These are phyloP conservation scores for Antheraea mylitta DNA, from an alignment of 1,140 invertebrate genomes.

Conservation along the genomic window DNA sequence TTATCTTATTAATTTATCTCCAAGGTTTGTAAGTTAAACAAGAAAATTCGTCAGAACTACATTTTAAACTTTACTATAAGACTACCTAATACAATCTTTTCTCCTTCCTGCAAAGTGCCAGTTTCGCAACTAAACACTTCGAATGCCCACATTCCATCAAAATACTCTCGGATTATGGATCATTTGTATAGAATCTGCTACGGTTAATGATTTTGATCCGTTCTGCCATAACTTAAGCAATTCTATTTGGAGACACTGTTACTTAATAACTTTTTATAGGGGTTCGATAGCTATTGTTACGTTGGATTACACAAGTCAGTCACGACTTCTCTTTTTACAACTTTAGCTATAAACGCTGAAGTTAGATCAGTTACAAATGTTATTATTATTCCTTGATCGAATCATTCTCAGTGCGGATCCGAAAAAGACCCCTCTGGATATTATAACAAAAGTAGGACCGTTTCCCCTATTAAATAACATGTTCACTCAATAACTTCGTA, in stretches of 20 bases:
- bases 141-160: constrained; percentile 42
- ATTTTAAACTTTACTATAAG: not conserved
- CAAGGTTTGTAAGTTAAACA: not conserved
- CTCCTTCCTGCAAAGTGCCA: constrained; percentile 19
- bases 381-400: not conserved
- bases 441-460: not conserved
- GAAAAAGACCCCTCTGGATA: not conserved
- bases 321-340: constrained; percentile 13
- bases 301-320: constrained; percentile 2
- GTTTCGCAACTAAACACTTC: constrained; percentile 40
- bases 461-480: not conserved
- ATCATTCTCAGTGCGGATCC: not conserved
- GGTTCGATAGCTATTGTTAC: constrained; percentile 14
- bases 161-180: constrained; percentile 64
- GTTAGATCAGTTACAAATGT: not conserved
- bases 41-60: not conserved
- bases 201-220: constrained; percentile 61
- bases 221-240: constrained; percentile 43
- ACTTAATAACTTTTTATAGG: constrained; percentile 49
- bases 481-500: not conserved
- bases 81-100: constrained; percentile 9
- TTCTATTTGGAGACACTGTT: constrained; percentile 49
- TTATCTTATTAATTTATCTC: not conserved
- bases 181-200: constrained; percentile 66
- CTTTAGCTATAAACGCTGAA: constrained; percentile 4